A percentile compares a stretch with the other conserved stretches of the same genome.
Conservation (phyloP, 1,140 invertebrate species). For the Drosophila teissieri region DNA sequence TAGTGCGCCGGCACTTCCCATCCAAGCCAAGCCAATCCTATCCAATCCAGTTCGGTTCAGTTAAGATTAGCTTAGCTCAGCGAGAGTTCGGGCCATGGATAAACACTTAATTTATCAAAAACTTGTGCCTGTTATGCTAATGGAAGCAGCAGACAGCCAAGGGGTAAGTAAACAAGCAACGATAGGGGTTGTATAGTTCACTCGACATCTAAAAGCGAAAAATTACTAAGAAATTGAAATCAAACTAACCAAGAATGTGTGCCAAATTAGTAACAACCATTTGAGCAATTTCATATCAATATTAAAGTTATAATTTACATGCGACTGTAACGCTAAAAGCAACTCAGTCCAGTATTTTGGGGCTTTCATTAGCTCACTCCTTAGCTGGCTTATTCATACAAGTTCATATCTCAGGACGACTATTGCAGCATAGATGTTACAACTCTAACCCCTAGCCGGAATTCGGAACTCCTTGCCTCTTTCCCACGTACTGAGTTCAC, state of each 20-base stretch:
- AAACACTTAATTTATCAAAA: conserved; percentile 82
- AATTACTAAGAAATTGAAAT: conserved; percentile 21
- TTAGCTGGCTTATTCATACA: background rate
- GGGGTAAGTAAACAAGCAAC: background rate
- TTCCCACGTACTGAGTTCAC: background rate
- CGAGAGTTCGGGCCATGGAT: conserved; percentile 46
- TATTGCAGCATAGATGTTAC: conserved; percentile 13
- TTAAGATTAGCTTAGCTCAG: conserved; percentile 40
- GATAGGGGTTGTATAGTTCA: background rate
- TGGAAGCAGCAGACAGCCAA: conserved; percentile 44
- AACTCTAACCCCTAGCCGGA: background rate
- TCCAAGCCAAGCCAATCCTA: background rate
- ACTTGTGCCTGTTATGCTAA: conserved; percentile 75
- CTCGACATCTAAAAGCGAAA: conserved; percentile 24
- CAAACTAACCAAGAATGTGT: background rate
- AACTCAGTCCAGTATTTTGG: background rate
- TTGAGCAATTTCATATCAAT: background rate
- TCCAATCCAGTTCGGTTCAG: conserved; percentile 6
- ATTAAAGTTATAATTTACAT: background rate
- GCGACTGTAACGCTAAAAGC: no score
- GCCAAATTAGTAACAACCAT: background rate
- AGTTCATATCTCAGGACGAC: conserved; percentile 1
- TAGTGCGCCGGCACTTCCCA: conserved; percentile 29
- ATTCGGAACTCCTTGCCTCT: background rate
- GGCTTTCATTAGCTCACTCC: conserved; percentile 1